A percentile compares a stretch with the other conserved stretches of the same genome.
phyloP scores from a whole-genome alignment of 2,113 vertebrate genomes.

The Taurulus bubalis region DNA sequence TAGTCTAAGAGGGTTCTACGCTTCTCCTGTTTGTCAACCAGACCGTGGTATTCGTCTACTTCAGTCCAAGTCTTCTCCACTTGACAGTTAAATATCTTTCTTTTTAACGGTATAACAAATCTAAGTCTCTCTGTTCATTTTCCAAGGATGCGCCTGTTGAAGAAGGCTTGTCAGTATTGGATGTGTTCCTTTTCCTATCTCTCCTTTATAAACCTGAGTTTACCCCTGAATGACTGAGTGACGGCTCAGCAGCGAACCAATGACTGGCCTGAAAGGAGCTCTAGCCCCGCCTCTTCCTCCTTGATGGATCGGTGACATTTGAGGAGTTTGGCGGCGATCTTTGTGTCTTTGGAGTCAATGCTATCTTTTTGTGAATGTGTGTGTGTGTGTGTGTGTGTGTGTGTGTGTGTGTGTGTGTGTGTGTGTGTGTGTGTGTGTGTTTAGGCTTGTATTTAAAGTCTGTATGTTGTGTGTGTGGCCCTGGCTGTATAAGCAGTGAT shows the following conservation, averaged over 20 bases:
- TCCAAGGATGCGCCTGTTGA: conserved; percentile 79
- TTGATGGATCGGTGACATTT: conserved; percentile 81
- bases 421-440: conserved; percentile 59
- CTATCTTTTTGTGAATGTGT: conserved; percentile 73
- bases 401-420: conserved; percentile 60
- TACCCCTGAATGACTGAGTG: background rate
- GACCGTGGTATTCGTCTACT: conserved; percentile 35
- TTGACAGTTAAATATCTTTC: conserved; percentile 4
- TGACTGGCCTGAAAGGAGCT: conserved; percentile 3
- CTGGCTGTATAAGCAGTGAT: conserved; percentile 83
- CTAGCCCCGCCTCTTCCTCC: conserved; percentile 37
- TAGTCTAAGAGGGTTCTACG: background rate
- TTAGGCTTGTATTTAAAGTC: conserved; percentile 62
- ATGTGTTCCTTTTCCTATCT: conserved; percentile 10
- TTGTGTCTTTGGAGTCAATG: conserved; percentile 76
- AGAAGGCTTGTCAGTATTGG: conserved; percentile 82
- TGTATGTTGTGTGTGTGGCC: conserved; percentile 63
- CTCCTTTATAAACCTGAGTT: conserved; percentile 69
- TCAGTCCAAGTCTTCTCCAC: background rate
- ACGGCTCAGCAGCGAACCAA: conserved; percentile 56
- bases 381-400: conserved; percentile 56
- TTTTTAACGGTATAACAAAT: conserved; percentile 10
- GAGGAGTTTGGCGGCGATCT: conserved; percentile 77
- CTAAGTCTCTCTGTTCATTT: conserved; percentile 14
- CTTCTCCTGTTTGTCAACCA: conserved; percentile 34